phyloP scores from a whole-genome alignment of 2,797 vertebrate species.

The Argentina silus region DNA sequence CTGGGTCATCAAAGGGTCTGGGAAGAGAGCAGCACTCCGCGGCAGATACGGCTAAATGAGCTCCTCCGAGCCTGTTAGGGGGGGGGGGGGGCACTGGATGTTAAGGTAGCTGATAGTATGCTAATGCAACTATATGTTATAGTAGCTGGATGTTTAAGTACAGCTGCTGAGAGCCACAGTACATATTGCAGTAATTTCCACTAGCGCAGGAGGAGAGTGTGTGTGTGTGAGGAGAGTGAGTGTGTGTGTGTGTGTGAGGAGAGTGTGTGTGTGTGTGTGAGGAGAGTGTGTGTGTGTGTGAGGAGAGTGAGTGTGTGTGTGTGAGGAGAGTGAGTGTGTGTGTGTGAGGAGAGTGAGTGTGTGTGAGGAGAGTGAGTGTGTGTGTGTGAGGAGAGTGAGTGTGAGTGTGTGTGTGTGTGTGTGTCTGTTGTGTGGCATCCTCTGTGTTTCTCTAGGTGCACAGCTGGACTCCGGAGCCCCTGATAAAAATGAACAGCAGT shows the following conservation, averaged over 20 bases:
- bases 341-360: background rate
- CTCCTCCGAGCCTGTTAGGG: conserved; percentile 29
- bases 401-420: background rate
- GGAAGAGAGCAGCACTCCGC: conserved; percentile 42
- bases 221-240: too few species aligned
- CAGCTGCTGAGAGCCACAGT: background rate
- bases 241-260: background rate
- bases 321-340: too few species aligned
- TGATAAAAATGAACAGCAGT: conserved; percentile 57
- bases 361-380: too few species aligned
- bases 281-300: background rate
- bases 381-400: background rate
- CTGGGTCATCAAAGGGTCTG: conserved; percentile 64
- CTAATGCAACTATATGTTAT: background rate
- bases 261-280: background rate
- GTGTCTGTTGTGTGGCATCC: background rate
- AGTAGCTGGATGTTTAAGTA: background rate
- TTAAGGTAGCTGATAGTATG: background rate
- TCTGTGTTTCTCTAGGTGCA: conserved; percentile 34
- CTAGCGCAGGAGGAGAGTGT: background rate
- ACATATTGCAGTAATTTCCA: background rate
- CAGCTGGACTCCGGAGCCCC: conserved; percentile 51
- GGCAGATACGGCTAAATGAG: conserved; percentile 47
- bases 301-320: background rate
- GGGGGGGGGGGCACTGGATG: conserved; percentile 25